phyloP scores from a whole-genome alignment of 2,888 invertebrate genomes.

The Chalcis sispes region DNA sequence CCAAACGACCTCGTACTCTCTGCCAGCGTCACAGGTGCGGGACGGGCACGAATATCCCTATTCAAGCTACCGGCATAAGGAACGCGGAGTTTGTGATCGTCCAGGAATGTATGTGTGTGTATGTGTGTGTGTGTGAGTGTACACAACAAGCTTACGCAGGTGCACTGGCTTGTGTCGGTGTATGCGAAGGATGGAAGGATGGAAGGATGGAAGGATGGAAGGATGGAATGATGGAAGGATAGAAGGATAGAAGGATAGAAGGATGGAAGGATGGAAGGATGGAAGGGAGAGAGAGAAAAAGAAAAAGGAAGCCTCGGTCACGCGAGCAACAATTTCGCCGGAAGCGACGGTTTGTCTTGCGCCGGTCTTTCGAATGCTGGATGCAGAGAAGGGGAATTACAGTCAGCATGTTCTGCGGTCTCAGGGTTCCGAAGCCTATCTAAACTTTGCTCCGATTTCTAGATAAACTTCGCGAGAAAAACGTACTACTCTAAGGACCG shows the following conservation, averaged over 20 bases:
- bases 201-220: not conserved
- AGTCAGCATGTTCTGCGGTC: conserved; percentile 2
- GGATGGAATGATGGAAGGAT: not conserved
- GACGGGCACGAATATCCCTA: not conserved
- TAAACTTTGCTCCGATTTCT: conserved; percentile 28
- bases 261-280: not conserved
- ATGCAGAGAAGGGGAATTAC: not conserved
- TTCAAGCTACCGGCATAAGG: too few relatives aligned
- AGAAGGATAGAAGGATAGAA: not conserved
- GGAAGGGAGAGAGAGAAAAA: not conserved
- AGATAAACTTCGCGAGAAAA: not conserved
- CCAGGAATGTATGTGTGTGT: too few relatives aligned
- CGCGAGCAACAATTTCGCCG: conserved; percentile 46
- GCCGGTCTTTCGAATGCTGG: conserved; percentile 10
- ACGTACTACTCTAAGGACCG: not conserved
- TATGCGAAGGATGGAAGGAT: not conserved
- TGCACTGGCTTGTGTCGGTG: too few relatives aligned
- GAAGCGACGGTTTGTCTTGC: conserved; percentile 49
- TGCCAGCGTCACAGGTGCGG: conserved; percentile 40
- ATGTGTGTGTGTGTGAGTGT: not conserved
- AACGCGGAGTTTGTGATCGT: too few relatives aligned
- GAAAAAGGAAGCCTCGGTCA: conserved; percentile 30
- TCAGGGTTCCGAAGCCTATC: not conserved
- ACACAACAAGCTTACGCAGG: not conserved
- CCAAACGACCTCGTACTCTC: too few relatives aligned